Conservation (phyloP, 2,888 invertebrate genomes). For the Anaspis maculata region DNA sequence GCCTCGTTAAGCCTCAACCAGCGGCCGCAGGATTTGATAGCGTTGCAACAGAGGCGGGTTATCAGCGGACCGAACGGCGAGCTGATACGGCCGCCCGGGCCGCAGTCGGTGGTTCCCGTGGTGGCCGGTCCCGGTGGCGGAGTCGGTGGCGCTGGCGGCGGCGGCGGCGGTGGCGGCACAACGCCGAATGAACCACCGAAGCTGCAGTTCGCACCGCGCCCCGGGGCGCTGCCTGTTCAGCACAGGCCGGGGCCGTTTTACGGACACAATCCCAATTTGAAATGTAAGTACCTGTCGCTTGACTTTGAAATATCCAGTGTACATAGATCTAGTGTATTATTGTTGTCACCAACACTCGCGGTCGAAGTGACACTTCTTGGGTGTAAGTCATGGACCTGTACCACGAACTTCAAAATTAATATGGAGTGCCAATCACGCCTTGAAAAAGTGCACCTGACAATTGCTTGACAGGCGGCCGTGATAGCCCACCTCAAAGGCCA, state of each 20-base stretch:
- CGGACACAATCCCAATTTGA: slow-evolving; percentile 88
- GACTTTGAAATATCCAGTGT: too few species aligned
- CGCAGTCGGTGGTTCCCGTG: slow-evolving; percentile 25
- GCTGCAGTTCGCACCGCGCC: slow-evolving; percentile 42
- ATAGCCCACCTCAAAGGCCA: too few species aligned
- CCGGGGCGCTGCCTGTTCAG: slow-evolving; percentile 44
- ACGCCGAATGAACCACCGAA: slow-evolving; percentile 31
- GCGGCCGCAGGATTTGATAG: slow-evolving; percentile 46
- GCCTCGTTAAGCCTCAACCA: slow-evolving; percentile 46
- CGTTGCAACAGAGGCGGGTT: slow-evolving; percentile 46
- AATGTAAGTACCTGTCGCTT: slow-evolving; percentile 44
- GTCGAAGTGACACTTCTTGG: too few species aligned
- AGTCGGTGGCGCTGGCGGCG: not conserved
- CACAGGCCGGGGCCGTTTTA: slow-evolving; percentile 63
- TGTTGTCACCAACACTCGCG: too few species aligned
- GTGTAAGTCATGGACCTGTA: too few species aligned
- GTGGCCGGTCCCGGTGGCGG: not conserved
- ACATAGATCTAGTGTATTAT: too few species aligned
- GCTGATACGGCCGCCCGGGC: slow-evolving; percentile 39
- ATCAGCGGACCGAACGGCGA: slow-evolving; percentile 40
- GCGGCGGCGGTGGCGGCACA: not conserved
- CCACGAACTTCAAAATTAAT: too few species aligned
- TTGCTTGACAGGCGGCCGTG: too few species aligned
- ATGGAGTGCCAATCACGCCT: too few species aligned
- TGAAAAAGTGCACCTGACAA: too few species aligned